phyloP scores from a whole-genome alignment of 2,113 vertebrate genomes.

The Microcebus griseorufus region DNA sequence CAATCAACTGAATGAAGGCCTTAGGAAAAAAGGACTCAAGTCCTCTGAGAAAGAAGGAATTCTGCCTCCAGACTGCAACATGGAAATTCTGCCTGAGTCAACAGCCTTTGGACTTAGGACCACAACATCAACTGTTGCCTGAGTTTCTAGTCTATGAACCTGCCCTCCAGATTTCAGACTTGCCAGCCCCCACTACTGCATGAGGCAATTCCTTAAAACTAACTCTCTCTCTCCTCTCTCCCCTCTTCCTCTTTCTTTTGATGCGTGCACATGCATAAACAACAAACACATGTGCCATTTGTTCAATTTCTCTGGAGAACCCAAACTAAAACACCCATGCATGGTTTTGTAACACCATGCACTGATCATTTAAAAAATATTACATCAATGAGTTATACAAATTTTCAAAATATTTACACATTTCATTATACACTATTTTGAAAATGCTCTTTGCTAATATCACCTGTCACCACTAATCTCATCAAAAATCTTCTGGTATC shows the following conservation, averaged over 20 bases:
- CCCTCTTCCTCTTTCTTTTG: background rate
- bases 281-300: background rate
- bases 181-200: background rate
- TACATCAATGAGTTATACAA: background rate
- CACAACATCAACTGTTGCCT: background rate
- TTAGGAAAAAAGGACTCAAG: background rate
- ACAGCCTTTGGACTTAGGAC: background rate
- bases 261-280: accelerated
- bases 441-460: background rate
- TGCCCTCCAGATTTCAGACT: background rate
- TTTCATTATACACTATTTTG: conserved; percentile 1
- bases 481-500: background rate
- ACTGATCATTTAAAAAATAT: background rate
- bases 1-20: background rate
- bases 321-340: background rate
- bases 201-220: background rate
- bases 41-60: background rate
- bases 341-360: background rate
- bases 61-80: background rate
- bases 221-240: background rate
- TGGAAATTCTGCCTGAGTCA: background rate
- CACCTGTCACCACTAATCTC: background rate
- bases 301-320: background rate
- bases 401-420: background rate
- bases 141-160: background rate